phyloP scores from a whole-genome alignment of 2,888 invertebrate genomes.

The Eustalomyia histrio region DNA sequence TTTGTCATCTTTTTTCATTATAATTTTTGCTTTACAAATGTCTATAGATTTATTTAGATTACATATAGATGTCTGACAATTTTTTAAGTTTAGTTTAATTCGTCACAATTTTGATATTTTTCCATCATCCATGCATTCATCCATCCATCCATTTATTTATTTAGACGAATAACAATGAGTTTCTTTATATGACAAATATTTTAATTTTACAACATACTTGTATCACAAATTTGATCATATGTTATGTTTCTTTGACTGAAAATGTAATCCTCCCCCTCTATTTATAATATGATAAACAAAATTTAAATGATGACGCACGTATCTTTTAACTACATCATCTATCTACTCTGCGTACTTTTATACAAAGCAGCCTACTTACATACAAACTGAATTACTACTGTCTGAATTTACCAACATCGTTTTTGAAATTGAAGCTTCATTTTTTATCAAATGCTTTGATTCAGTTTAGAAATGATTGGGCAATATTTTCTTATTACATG shows the following conservation, averaged over 20 bases:
- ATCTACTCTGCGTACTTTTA: not conserved
- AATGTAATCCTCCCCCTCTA: not conserved
- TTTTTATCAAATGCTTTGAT: constrained; percentile 5
- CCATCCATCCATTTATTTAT: not conserved
- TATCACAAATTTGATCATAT: constrained; percentile 7
- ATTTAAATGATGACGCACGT: constrained; percentile 23
- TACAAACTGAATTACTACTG: not conserved
- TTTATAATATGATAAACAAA: not conserved
- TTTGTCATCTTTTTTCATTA: not conserved
- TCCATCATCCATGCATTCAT: not conserved
- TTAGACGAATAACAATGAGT: constrained; percentile 17
- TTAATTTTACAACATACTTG: not conserved
- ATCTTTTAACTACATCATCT: not conserved
- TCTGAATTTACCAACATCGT: not conserved
- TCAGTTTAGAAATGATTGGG: not conserved
- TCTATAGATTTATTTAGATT: not conserved
- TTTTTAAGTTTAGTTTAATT: constrained; percentile 28
- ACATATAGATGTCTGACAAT: constrained; percentile 9
- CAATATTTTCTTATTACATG: not conserved
- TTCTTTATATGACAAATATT: constrained; percentile 2
- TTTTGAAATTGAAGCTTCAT: not conserved
- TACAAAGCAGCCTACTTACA: constrained; percentile 2
- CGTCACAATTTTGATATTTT: not conserved
- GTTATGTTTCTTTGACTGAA: not conserved
- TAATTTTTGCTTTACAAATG: not conserved